Percentiles rank a stretch among this genome's conserved stretches.
Conservation (phyloP, 2,113 vertebrate species). For the Charina bottae region DNA sequence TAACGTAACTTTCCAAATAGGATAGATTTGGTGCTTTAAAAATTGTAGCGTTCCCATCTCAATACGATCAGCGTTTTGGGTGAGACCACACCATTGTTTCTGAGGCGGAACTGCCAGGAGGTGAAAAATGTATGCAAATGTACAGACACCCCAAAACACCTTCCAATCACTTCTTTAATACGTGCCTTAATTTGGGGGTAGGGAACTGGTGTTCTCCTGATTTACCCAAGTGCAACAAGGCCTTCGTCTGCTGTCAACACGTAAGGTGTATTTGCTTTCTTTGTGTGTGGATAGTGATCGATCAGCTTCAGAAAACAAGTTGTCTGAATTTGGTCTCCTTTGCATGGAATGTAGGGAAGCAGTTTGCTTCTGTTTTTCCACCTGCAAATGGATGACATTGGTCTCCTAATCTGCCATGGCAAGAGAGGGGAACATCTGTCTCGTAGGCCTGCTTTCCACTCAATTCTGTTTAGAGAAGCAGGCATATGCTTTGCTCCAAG, state of each 20-base stretch:
- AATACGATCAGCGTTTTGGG: not conserved
- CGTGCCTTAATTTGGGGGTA: not conserved
- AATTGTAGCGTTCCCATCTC: not conserved
- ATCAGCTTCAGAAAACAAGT: not conserved
- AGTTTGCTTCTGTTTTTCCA: not conserved
- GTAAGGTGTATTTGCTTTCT: not conserved
- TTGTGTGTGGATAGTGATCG: not conserved
- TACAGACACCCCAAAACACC: not conserved
- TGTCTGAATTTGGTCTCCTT: not conserved
- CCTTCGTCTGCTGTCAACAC: not conserved
- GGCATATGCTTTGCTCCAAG: not conserved
- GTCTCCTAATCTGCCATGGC: not conserved
- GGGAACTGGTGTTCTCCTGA: not conserved
- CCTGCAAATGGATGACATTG: not conserved
- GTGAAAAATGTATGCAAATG: not conserved
- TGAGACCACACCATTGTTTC: not conserved
- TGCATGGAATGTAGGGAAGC: not conserved
- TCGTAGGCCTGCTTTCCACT: not conserved
- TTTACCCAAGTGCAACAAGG: too few relatives aligned
- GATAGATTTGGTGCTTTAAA: not conserved
- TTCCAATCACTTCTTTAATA: conserved; percentile 2
- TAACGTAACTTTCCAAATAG: not conserved
- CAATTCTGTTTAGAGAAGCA: not conserved
- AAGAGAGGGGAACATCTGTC: not conserved
- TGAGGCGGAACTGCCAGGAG: not conserved